phyloP scores from a whole-genome alignment of 2,888 invertebrate genomes.

The Synergus laeviventris region DNA sequence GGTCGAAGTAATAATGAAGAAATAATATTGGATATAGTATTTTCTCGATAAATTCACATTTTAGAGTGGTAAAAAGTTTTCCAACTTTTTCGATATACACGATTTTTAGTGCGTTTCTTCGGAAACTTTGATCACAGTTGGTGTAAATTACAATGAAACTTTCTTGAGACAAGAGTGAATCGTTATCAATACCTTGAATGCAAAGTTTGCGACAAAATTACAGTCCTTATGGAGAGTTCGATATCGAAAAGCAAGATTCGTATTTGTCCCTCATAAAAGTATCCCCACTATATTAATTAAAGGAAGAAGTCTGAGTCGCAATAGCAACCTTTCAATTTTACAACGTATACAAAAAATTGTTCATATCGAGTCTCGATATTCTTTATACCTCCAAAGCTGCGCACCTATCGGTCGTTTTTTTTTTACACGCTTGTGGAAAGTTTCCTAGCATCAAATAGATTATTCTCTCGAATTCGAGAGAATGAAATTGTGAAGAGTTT shows the following conservation, averaged over 20 bases:
- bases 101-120: neutral
- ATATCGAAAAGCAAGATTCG: slow-evolving; percentile 1
- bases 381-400: neutral
- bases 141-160: neutral
- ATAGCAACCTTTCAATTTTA: slow-evolving; percentile 15
- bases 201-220: neutral
- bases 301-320: slow-evolving; percentile 15
- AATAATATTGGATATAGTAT: neutral
- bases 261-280: neutral
- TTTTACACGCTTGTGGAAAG: neutral
- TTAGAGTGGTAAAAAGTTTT: neutral
- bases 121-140: neutral
- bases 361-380: slow-evolving; percentile 24
- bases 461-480: neutral
- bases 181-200: neutral
- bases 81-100: neutral
- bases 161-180: neutral
- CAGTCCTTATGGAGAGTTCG: slow-evolving; percentile 6
- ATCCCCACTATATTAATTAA: slow-evolving; percentile 19
- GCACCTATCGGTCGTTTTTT: neutral
- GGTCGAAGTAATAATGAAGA: slow-evolving; percentile 6
- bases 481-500: slow-evolving; percentile 1
- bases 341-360: slow-evolving; percentile 20
- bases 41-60: neutral
- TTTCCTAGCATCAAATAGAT: neutral